phyloP scores from a whole-genome alignment of 2,797 vertebrate species.

The Acrocephalus scirpaceus region DNA sequence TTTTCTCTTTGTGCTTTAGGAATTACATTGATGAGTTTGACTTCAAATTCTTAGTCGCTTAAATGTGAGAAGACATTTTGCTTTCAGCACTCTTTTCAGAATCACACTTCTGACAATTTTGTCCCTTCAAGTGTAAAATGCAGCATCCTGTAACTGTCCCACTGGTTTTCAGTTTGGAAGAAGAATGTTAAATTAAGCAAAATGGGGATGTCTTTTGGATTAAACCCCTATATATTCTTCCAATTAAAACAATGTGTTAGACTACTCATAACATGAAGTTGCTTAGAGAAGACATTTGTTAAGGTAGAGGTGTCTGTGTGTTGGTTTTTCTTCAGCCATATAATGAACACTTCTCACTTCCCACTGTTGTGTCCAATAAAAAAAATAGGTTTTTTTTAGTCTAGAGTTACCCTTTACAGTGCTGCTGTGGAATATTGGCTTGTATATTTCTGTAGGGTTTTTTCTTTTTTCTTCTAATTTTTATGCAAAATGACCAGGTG shows the following conservation, averaged over 20 bases:
- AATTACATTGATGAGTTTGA: neutral
- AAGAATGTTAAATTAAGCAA: slow-evolving; percentile 11
- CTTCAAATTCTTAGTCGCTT: neutral
- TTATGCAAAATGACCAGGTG: neutral
- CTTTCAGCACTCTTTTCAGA: neutral
- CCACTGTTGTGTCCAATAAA: neutral
- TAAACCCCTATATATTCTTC: neutral
- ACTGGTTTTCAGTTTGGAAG: neutral
- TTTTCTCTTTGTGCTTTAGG: neutral
- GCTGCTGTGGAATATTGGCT: neutral
- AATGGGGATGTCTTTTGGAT: slow-evolving; percentile 24
- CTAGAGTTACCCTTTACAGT: neutral
- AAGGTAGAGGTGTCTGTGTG: neutral
- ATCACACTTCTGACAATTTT: neutral
- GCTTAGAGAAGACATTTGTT: neutral
- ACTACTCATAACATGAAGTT: neutral
- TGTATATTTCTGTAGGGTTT: neutral
- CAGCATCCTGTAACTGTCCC: neutral
- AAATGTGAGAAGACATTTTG: neutral
- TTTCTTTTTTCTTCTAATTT: neutral
- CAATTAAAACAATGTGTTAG: neutral
- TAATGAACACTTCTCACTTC: neutral
- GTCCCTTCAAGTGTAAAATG: neutral
- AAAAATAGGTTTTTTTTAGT: neutral
- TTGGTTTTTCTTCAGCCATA: neutral